phyloP scores from a whole-genome alignment of 2,113 vertebrate species.

The Xenopus laevis region DNA sequence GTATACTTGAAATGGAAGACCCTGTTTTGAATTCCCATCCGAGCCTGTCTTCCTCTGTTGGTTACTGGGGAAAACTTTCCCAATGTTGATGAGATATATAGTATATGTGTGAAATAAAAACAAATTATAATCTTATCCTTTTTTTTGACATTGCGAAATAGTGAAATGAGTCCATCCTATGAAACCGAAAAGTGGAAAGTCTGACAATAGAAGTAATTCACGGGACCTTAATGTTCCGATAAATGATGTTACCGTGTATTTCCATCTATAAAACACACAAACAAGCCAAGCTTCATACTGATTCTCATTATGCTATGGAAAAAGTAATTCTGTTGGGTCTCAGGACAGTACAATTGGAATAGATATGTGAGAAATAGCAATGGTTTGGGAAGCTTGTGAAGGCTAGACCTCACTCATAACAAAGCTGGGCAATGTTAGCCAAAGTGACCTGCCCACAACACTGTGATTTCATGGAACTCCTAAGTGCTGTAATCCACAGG shows the following conservation, averaged over 20 bases:
- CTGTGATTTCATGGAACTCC: conserved; percentile 44
- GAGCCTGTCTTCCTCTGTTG: too few relatives aligned
- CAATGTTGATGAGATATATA: too few relatives aligned
- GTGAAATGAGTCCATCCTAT: too few relatives aligned
- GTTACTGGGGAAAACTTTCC: too few relatives aligned
- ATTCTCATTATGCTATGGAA: conserved; percentile 38
- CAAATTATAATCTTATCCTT: too few relatives aligned
- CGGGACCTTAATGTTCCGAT: conserved; percentile 6
- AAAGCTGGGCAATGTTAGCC: conserved; percentile 55
- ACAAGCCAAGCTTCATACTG: conserved; percentile 33
- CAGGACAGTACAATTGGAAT: conserved; percentile 48
- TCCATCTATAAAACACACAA: conserved; percentile 29
- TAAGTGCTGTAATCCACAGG: not conserved
- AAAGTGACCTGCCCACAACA: conserved; percentile 56
- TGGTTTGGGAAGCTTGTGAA: conserved; percentile 49
- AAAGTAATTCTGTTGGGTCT: conserved; percentile 48
- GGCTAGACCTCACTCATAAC: conserved; percentile 51
- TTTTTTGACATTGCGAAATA: too few relatives aligned
- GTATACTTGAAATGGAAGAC: too few relatives aligned
- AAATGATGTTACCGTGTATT: conserved; percentile 32
- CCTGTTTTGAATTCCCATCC: too few relatives aligned
- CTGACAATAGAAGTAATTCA: too few relatives aligned
- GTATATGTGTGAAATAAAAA: too few relatives aligned
- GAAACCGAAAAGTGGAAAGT: too few relatives aligned
- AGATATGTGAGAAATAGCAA: conserved; percentile 47